Percentiles rank a stretch among this genome's conserved stretches.
phyloP scores from a whole-genome alignment of 2,113 vertebrate genomes.

The Cranoglanis bouderius region DNA sequence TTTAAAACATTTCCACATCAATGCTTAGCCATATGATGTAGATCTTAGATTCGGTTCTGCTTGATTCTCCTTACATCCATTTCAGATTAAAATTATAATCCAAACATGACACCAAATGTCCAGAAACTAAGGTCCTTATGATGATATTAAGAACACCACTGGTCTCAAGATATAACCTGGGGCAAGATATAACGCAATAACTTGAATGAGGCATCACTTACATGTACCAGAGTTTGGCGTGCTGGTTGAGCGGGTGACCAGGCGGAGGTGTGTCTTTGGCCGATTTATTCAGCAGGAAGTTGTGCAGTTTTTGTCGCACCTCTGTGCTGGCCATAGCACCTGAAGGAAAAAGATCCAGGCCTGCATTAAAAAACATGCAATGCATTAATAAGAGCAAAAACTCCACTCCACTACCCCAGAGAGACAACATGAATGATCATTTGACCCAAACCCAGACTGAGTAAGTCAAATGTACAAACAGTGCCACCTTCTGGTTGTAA shows the following conservation, averaged over 20 bases:
- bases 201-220: slow-evolving; percentile 66
- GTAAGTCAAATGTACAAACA: slow-evolving; percentile 38
- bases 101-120: not conserved
- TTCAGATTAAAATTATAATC: slow-evolving; percentile 7
- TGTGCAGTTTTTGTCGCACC: slow-evolving; percentile 88
- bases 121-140: not conserved
- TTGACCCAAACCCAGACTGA: not conserved
- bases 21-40: not conserved
- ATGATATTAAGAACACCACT: not conserved
- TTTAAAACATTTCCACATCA: not conserved
- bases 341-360: slow-evolving; percentile 58
- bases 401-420: not conserved
- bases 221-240: slow-evolving; percentile 87
- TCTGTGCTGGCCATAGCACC: slow-evolving; percentile 87
- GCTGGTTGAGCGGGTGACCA: slow-evolving; percentile 81
- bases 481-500: slow-evolving; percentile 40
- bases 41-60: not conserved
- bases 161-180: not conserved
- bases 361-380: slow-evolving; percentile 24
- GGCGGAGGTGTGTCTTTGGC: slow-evolving; percentile 80
- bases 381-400: not conserved
- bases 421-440: not conserved
- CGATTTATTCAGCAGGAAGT: slow-evolving; percentile 87
- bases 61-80: not conserved
- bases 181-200: too few relatives aligned